Evolutionary conservation across 1,140 invertebrate genomes (phyloP), one percentile per base, ranked within the genome.

Genomic region (Charaxes varanes): DNA sequence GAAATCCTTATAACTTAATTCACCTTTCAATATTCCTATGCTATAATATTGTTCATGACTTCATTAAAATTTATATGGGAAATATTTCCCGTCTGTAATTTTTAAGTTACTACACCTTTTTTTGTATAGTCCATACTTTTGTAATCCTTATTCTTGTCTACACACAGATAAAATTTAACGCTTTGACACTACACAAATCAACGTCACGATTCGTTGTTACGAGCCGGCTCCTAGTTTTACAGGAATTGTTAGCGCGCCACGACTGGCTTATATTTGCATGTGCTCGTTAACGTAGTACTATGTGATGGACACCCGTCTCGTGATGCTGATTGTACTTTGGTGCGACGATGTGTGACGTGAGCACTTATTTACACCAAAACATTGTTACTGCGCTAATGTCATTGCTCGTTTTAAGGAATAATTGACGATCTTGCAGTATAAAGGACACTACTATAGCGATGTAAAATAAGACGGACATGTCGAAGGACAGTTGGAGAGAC

Each of bases 221-320:
- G 31, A 22, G 4, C 26, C 30, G 18, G n/a, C 26, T 22, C 42
- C 42, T 45, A 45, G 34, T 31, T 19, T 12, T 37, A 33, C 31
- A 32, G 62, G 59, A 71, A 71, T 77, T 72, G 70, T 80, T 73
- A 73, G 61, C 38, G 44, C 53, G 32, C 51, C 56, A 30, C 33
- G 50, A 37, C 35, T 30, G 30, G 17, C 6, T 32, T 43, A 32
- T 53, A 81, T 81, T 81, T 81, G 77, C 77, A 81, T 81, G 67
- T 47, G 70, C 74, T 81, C 65, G 77, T 81, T 81, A 81, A 71
- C 68, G 72, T 73, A 66, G 47, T 51, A 63, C 64, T 46, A 38
- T 11, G 40, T 64, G 72, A 81, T 59, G 62, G 77, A 76, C 76
- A 56, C 41, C 49, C 57, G 70, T 77, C 70, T 56, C 66, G 73